phyloP scores from a whole-genome alignment of 2,113 vertebrate genomes.

The Chamaetylas fuelleborni region DNA sequence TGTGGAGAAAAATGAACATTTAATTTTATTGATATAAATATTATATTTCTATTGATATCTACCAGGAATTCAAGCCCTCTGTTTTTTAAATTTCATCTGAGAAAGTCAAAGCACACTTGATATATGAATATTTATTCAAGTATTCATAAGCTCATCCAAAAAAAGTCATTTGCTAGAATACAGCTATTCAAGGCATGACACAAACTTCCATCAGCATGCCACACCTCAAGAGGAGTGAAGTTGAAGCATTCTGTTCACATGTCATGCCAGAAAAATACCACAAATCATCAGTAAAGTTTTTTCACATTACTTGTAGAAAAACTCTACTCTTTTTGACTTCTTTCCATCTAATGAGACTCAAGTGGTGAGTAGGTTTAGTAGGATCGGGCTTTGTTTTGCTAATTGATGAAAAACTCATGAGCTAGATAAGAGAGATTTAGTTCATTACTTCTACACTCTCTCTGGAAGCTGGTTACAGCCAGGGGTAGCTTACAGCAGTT shows the following conservation, averaged over 20 bases:
- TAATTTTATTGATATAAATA: neutral
- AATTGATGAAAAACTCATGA: neutral
- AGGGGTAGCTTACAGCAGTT: neutral
- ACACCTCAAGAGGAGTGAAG: neutral
- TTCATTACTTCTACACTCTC: neutral
- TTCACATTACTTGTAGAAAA: neutral
- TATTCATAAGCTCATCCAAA: neutral
- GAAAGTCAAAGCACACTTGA: neutral
- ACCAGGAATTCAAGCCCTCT: neutral
- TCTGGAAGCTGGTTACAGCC: neutral
- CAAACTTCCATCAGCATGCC: neutral
- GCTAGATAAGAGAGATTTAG: neutral
- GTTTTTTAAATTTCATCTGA: neutral
- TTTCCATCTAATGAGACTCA: neutral
- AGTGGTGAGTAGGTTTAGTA: neutral
- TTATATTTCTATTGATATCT: neutral
- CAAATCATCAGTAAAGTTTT: neutral
- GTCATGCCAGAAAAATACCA: neutral
- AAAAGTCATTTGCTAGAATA: neutral
- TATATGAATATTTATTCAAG: neutral
- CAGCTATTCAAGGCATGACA: neutral
- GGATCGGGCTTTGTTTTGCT: neutral
- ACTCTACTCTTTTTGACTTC: neutral
- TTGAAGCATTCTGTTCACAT: neutral
- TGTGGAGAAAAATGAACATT: neutral